Evolutionary conservation across 2,113 vertebrate species (phyloP).

Genomic region (Thomomys bottae): DNA sequence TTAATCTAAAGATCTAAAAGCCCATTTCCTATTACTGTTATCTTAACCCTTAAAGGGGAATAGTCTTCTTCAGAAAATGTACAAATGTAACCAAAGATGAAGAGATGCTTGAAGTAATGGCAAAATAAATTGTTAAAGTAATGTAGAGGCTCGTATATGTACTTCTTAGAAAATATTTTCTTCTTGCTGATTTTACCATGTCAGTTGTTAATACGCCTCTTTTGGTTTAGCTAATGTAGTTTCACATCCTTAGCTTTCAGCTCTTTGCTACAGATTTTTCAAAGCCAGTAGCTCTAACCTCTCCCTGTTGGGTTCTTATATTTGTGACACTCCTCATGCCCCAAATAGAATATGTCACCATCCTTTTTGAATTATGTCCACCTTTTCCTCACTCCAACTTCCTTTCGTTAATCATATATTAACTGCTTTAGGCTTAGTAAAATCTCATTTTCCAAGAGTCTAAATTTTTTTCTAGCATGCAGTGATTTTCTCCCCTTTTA

Average conservation of each 20-base stretch:
- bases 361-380: background rate
- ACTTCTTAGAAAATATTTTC: conserved; percentile 16
- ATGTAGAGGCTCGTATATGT: background rate
- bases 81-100: background rate
- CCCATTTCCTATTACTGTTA: background rate
- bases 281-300: background rate
- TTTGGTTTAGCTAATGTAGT: background rate
- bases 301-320: background rate
- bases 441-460: background rate
- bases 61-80: background rate
- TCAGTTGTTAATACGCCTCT: background rate
- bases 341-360: background rate
- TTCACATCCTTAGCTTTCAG: background rate
- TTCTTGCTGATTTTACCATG: background rate
- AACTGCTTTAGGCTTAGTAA: background rate
- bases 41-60: background rate
- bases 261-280: conserved; percentile 25
- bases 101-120: no score
- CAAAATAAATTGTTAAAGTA: conserved; percentile 22
- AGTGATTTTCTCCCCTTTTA: background rate
- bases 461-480: background rate
- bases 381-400: background rate
- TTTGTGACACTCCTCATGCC: conserved; percentile 20
- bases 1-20: conserved; percentile 3
- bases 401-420: background rate